Evolutionary conservation across 2,888 invertebrate genomes (phyloP).

Genomic region (Acrobasis repandana): DNA sequence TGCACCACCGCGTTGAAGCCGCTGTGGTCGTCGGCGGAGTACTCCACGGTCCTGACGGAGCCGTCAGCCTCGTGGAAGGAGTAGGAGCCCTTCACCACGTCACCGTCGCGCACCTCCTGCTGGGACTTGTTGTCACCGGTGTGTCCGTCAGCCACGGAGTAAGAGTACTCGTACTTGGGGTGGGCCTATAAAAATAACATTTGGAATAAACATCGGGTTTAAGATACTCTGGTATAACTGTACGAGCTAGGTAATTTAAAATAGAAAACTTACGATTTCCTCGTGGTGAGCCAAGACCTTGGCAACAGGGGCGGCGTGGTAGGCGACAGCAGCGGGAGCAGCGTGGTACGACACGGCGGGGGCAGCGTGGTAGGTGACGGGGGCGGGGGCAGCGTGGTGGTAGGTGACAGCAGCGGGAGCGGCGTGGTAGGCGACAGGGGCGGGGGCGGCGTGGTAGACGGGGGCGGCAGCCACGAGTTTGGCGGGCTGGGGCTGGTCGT

Average conservation of each 20-base stretch:
- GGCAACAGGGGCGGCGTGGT: slow-evolving; percentile 41
- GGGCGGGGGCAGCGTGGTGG: slow-evolving; percentile 35
- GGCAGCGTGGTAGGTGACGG: slow-evolving; percentile 38
- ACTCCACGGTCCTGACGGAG: slow-evolving; percentile 74
- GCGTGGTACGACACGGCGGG: slow-evolving; percentile 40
- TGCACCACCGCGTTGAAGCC: slow-evolving; percentile 65
- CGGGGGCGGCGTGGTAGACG: slow-evolving; percentile 35
- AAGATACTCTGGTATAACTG: not conserved
- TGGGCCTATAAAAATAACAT: slow-evolving; percentile 50
- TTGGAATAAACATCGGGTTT: not conserved
- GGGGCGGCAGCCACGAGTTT: slow-evolving; percentile 19
- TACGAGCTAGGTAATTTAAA: no score
- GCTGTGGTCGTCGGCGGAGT: slow-evolving; percentile 73
- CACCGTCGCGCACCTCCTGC: slow-evolving; percentile 74
- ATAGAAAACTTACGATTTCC: slow-evolving; percentile 34
- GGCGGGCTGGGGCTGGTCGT: slow-evolving; percentile 46
- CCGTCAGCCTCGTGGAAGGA: slow-evolving; percentile 77
- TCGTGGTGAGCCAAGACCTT: slow-evolving; percentile 48
- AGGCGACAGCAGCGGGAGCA: slow-evolving; percentile 34
- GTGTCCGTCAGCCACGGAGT: slow-evolving; percentile 77
- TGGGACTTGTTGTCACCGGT: slow-evolving; percentile 78
- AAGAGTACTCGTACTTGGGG: slow-evolving; percentile 76
- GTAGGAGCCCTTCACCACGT: slow-evolving; percentile 75
- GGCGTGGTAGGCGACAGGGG: slow-evolving; percentile 38
- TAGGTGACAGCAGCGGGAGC: slow-evolving; percentile 24